These are phyloP conservation scores for Lithobates sylvaticus DNA, from an alignment of 2,797 vertebrate genomes.

Conservation along the genomic window DNA sequence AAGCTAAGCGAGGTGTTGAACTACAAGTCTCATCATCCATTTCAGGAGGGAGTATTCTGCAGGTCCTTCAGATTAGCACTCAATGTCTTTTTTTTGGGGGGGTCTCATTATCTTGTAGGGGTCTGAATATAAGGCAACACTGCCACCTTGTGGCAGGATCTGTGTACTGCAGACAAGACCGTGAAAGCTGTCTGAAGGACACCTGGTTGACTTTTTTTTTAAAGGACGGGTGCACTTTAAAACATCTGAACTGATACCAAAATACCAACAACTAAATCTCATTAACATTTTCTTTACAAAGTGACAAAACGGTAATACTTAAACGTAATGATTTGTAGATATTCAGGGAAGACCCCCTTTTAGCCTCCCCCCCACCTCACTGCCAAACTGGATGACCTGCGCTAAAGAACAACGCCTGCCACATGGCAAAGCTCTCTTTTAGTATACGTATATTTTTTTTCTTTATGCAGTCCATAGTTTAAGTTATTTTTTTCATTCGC, in stretches of 20 bases:
- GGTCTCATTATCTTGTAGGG: background rate
- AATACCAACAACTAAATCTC: background rate
- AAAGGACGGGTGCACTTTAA: background rate
- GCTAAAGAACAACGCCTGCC: background rate
- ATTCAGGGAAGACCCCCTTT: too few species aligned
- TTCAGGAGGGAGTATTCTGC: too few species aligned
- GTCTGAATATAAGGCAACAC: background rate
- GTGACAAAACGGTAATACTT: background rate
- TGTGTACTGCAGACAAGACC: too few species aligned
- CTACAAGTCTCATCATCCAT: too few species aligned
- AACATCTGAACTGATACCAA: background rate
- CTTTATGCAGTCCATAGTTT: too few species aligned
- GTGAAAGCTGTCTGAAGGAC: too few species aligned
- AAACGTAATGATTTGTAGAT: background rate
- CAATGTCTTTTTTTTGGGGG: background rate
- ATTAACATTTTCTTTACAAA: background rate
- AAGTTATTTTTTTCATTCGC: background rate
- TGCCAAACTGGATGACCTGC: too few species aligned
- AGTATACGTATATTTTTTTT: too few species aligned
- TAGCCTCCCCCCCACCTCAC: too few species aligned
- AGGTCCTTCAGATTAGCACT: too few species aligned
- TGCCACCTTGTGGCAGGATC: background rate
- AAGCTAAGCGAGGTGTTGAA: too few species aligned
- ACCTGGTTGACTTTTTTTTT: too few species aligned
- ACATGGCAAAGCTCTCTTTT: background rate